A percentile compares a stretch with the other conserved stretches of the same genome.
Conservation (phyloP, 2,888 invertebrate genomes). For the Drosophila nigricruria region DNA sequence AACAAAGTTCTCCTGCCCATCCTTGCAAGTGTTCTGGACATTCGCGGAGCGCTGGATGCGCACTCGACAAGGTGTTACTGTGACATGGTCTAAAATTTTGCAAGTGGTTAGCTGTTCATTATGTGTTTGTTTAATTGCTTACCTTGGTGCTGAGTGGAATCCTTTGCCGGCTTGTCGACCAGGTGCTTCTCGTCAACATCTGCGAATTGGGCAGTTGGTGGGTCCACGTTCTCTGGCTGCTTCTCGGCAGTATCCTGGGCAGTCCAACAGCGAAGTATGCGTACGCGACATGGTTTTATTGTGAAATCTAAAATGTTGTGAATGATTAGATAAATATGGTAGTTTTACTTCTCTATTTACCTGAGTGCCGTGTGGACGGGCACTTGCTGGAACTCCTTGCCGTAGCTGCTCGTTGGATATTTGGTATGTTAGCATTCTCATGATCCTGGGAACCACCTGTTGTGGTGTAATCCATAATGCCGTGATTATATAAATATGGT, state of each 20-base stretch:
- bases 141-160: neutral
- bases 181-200: neutral
- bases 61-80: neutral
- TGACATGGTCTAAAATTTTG: neutral
- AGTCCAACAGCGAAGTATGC: neutral
- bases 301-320: neutral
- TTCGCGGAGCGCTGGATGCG: neutral
- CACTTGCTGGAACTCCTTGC: neutral
- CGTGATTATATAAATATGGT: neutral
- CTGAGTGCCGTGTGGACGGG: neutral
- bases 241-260: neutral
- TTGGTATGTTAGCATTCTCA: neutral
- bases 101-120: neutral
- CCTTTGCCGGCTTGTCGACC: neutral
- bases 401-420: neutral
- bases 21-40: neutral
- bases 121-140: neutral
- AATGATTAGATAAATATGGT: neutral
- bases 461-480: neutral
- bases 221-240: neutral
- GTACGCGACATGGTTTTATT: constrained; percentile 4
- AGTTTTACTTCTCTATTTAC: neutral
- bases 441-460: neutral
- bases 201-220: neutral
- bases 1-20: neutral